Base-by-base conservation (phyloP, 2,888 invertebrate species). In the Tetragonula carbonaria region DNA sequence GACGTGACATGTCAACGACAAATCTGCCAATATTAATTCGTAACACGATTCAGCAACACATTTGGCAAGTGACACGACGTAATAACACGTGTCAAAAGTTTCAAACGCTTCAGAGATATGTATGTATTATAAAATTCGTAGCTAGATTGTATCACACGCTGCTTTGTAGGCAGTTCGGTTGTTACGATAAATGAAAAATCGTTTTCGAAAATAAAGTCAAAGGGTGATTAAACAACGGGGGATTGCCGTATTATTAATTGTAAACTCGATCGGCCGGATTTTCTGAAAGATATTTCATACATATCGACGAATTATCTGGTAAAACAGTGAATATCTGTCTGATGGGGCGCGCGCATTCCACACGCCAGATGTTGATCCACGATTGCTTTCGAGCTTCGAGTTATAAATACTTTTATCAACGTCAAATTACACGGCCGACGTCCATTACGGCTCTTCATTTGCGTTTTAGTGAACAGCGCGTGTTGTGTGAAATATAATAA, bases 361-460 rank as follows among this genome's bases (percentile, higher is more conserved):
- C 76, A 14, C 51, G 16, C 21, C 21, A 38, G 23, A 76, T 50
- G 62, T 62, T 62, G 51, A 21, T 53, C 28, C 68, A n/a, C 59
- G 68, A 59, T 68, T 21, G 68, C 33, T 76, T 51, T 53, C 66
- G 16, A 50, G 70, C 62, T 28, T 28, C 28, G 28, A 28, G 68
- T 62, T 67, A 76, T 76, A 70, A 76, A 76, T 76, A 70, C 68
- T 76, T 76, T 76, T 70, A 76, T 70, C 70, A 76, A 76, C 55
- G 62, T 75, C 57, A 76, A 70, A 76, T 62, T 75, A 55, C 66
- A 2, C 23, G 67, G 67, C 75, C 33, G 57, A 21, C 57, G n/a
- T 28, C 50, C 76, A 59, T 33, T 18, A 59, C 59, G 62, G 45
- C 50, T 68, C 59, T 33, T 59, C 68, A 70, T 50, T 62, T 45